Conservation (phyloP, 2,888 invertebrate species). For the Sarcophaga subvicina region DNA sequence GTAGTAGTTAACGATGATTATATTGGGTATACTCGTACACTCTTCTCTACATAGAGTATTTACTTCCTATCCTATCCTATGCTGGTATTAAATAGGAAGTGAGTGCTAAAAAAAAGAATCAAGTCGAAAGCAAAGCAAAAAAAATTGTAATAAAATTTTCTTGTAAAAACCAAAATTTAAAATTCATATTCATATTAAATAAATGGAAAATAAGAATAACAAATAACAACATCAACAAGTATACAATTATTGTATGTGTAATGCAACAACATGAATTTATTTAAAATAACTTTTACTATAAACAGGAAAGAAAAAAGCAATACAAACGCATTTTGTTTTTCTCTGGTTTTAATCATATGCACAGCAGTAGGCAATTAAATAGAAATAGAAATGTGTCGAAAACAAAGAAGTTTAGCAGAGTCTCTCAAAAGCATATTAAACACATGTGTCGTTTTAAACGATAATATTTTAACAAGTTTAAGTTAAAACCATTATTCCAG, state of each 20-base stretch:
- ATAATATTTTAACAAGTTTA: too few relatives aligned
- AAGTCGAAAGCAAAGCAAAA: neutral
- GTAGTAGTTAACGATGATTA: neutral
- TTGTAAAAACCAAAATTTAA: neutral
- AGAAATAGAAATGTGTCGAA: too few relatives aligned
- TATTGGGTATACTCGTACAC: neutral
- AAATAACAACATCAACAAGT: neutral
- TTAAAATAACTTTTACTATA: neutral
- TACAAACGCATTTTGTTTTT: neutral
- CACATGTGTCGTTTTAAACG: too few relatives aligned
- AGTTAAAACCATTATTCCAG: too few relatives aligned
- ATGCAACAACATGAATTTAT: conserved; percentile 6
- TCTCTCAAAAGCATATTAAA: too few relatives aligned
- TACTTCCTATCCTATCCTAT: neutral
- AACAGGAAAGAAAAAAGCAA: neutral
- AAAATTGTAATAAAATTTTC: neutral
- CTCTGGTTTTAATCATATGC: too few relatives aligned
- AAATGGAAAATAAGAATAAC: conserved; percentile 12
- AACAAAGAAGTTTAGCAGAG: too few relatives aligned
- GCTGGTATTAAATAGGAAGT: too few relatives aligned
- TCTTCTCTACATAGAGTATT: neutral
- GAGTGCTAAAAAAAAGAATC: too few relatives aligned
- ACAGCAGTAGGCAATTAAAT: too few relatives aligned
- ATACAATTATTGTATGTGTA: neutral
- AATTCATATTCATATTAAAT: neutral